phyloP scores from a whole-genome alignment of 2,797 vertebrate genomes.

The Syndactyla subalaris region DNA sequence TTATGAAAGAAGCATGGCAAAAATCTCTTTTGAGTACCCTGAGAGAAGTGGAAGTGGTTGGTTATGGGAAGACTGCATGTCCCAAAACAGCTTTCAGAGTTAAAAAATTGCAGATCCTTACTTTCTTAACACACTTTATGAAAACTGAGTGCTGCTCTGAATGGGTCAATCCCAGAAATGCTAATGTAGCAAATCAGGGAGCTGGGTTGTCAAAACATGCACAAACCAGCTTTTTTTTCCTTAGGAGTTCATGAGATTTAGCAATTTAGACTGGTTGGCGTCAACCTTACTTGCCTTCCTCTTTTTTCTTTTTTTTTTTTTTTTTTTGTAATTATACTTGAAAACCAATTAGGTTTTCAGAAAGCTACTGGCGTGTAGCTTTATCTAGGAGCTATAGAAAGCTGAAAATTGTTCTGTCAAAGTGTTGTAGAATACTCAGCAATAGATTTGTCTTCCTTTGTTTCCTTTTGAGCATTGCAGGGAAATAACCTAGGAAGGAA shows the following conservation, averaged over 20 bases:
- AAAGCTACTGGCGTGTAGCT: not conserved
- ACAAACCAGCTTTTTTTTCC: not conserved
- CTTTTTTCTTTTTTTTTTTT: not conserved
- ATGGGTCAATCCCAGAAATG: not conserved
- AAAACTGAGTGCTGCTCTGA: constrained; percentile 4
- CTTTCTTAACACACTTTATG: not conserved
- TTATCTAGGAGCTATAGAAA: not conserved
- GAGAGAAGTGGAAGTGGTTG: not conserved
- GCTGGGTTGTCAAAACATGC: not conserved
- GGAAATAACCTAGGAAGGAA: not conserved
- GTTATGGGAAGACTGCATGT: not conserved
- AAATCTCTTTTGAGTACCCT: not conserved
- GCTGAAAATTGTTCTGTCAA: constrained; percentile 15
- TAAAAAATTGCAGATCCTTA: constrained; percentile 20
- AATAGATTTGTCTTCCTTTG: not conserved
- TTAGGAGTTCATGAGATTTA: not conserved
- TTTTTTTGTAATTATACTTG: not conserved
- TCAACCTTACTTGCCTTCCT: not conserved
- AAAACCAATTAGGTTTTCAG: not conserved
- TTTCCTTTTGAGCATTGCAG: not conserved
- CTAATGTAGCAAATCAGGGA: not conserved
- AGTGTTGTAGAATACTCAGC: not conserved
- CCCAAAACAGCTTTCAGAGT: not conserved
- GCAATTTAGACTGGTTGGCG: not conserved
- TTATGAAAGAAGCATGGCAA: constrained; percentile 4